These are phyloP conservation scores for Meteorus sp. DNA, from an alignment of 1,140 invertebrate genomes.

Conservation along the genomic window DNA sequence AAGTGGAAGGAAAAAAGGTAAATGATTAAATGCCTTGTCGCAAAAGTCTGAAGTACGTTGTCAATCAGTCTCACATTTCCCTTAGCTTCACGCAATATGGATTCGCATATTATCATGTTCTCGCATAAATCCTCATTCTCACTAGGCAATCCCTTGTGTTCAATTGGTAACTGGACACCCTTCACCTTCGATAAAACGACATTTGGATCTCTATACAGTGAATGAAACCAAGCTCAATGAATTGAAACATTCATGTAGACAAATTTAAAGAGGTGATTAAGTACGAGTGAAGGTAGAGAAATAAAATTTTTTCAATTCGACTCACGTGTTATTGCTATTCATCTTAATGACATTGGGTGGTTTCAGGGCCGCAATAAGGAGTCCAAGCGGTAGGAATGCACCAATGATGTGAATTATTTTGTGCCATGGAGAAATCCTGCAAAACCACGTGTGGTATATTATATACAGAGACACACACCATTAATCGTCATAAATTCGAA, in stretches of 20 bases:
- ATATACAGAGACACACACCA: constrained; percentile 21
- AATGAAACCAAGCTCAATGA: constrained; percentile 3
- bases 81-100: constrained; percentile 39
- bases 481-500: constrained; percentile 15
- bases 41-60: constrained; percentile 43
- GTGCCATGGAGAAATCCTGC: constrained; percentile 48
- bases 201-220: constrained; percentile 37
- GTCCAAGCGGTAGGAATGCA: constrained; percentile 51
- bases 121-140: constrained; percentile 37
- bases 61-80: constrained; percentile 40
- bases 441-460: not conserved
- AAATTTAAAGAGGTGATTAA: no score
- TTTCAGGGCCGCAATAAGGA: constrained; percentile 50
- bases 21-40: constrained; percentile 43
- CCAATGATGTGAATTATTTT: constrained; percentile 52
- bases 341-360: constrained; percentile 44
- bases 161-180: constrained; percentile 41
- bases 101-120: constrained; percentile 45
- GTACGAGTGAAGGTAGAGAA: no score
- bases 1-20: constrained; percentile 8
- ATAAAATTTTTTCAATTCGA: constrained; percentile 11
- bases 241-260: no score
- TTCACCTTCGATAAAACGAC: constrained; percentile 48
- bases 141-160: constrained; percentile 39
- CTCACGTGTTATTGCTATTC: constrained; percentile 43